Base-by-base conservation (phyloP, 1,140 invertebrate genomes). In the Zaprionus ghesquierei region DNA sequence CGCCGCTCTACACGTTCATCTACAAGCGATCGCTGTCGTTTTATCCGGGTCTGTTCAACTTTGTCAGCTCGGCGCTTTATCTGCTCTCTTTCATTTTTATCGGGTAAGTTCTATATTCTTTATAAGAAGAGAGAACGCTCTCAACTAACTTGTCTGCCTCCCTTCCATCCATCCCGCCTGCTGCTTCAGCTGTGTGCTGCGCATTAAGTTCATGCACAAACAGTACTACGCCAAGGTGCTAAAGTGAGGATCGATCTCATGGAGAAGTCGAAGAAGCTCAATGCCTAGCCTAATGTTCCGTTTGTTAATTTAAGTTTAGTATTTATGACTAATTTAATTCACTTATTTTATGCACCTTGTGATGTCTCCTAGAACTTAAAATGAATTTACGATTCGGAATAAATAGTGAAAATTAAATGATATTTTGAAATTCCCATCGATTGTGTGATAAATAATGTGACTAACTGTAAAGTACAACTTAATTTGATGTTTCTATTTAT, bases 1-100 rank as follows among this genome's bases (percentile, higher is more conserved):
- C 94, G 1, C 93, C 94, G 6, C 61, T 95, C 1, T 96, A 95
- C 65, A 94, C 93, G 22, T 81, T 93, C 0, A 89, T 95, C 41
- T 96, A 96, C 70, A 93, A 93, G 31, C 71, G 64, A 2, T 94
- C 94, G 0, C 84, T 95, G 6, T 87, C 86, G 0, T 89, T 89
- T 2, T 93, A 93, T 87, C 93, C 94, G 4, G 94, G 93, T 15
- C 92, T 93, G 0, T 94, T 94, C 56, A 94, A 94, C 84, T 89
- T 94, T 33, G 79, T 95, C 33, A 93, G 93, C 61, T 92, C 92
- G 12, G 81, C 66, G 15, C 82, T 94, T 12, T 93, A 92, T 61
- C 33, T 76, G 0, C 25, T 93, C 3, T 75, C 90, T 9, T 91
- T 91, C 41, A 59, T 93, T 12, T 92, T 93, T 62, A 82, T 93